These are phyloP conservation scores for Odontesthes bonariensis DNA, from an alignment of 2,113 vertebrate genomes.

Conservation along the genomic window DNA sequence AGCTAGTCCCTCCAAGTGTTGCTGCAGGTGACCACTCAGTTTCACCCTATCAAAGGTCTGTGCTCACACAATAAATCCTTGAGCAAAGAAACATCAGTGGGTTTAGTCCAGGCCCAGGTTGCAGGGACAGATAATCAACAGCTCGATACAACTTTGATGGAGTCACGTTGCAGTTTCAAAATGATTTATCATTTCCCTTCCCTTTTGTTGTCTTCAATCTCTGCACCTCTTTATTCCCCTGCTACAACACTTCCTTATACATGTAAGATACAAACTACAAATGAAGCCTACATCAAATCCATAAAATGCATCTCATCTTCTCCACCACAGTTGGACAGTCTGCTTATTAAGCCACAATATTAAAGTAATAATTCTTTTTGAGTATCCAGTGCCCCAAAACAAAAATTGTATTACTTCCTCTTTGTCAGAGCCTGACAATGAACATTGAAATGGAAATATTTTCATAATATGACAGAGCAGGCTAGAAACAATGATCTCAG, in stretches of 20 bases:
- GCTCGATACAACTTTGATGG: slow-evolving; percentile 60
- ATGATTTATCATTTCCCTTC: slow-evolving; percentile 40
- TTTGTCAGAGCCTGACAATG: slow-evolving; percentile 21
- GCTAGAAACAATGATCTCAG: slow-evolving; percentile 27
- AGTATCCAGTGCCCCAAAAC: slow-evolving; percentile 26
- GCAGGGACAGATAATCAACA: slow-evolving; percentile 58
- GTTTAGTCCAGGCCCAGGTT: slow-evolving; percentile 17
- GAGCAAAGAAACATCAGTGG: slow-evolving; percentile 38
- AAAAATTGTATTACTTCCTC: slow-evolving; percentile 36
- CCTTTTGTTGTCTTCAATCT: slow-evolving; percentile 20
- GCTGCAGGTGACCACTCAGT: slow-evolving; percentile 14
- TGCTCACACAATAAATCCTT: slow-evolving; percentile 41
- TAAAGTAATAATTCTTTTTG: slow-evolving; percentile 52
- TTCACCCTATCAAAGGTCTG: background rate
- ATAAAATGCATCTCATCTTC: slow-evolving; percentile 14
- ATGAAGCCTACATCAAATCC: slow-evolving; percentile 3
- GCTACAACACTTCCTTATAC: slow-evolving; percentile 15
- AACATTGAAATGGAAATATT: slow-evolving; percentile 46
- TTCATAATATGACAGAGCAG: slow-evolving; percentile 13
- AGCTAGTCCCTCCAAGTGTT: background rate
- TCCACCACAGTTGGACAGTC: background rate
- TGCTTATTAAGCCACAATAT: slow-evolving; percentile 33
- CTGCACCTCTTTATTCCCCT: background rate
- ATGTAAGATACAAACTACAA: slow-evolving; percentile 12
- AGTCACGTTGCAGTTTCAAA: slow-evolving; percentile 37